phyloP scores from a whole-genome alignment of 2,888 invertebrate species.

The Tuberolachnus salignus region DNA sequence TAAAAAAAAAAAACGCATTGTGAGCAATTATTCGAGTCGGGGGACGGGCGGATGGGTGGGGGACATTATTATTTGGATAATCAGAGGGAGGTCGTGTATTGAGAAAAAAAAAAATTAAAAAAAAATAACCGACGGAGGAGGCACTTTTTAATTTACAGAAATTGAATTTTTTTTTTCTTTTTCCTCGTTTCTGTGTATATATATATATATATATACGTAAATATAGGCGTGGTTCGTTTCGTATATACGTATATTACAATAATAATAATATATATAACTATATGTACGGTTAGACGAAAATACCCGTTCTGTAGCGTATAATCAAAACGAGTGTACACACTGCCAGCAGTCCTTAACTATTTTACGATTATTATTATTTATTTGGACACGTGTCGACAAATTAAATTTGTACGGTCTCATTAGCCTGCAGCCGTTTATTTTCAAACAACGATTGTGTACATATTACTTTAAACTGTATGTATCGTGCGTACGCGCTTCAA shows the following conservation, averaged over 20 bases:
- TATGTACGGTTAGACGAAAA: not conserved
- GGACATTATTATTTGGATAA: constrained; percentile 22
- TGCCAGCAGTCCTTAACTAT: not conserved
- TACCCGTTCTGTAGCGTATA: constrained; percentile 5
- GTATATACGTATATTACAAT: not conserved
- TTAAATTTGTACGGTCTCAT: not conserved
- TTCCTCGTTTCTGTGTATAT: not conserved
- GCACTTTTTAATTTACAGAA: constrained; percentile 45
- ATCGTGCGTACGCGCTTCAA: not conserved
- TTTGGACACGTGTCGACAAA: constrained; percentile 36
- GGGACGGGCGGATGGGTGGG: too few species aligned
- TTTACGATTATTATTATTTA: constrained; percentile 30
- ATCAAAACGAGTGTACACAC: constrained; percentile 19
- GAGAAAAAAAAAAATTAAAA: not conserved
- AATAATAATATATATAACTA: not conserved
- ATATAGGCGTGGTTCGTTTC: not conserved
- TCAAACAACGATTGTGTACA: constrained; percentile 16
- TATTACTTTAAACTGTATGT: not conserved
- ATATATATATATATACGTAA: too few species aligned
- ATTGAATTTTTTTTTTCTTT: constrained; percentile 36
- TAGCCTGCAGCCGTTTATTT: not conserved
- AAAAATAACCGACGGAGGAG: not conserved
- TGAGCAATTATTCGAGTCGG: constrained; percentile 9
- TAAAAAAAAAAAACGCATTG: constrained; percentile 31
- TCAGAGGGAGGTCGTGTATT: constrained; percentile 17